Conservation (phyloP, 2,888 invertebrate species). For the Netelia fuscicornis region DNA sequence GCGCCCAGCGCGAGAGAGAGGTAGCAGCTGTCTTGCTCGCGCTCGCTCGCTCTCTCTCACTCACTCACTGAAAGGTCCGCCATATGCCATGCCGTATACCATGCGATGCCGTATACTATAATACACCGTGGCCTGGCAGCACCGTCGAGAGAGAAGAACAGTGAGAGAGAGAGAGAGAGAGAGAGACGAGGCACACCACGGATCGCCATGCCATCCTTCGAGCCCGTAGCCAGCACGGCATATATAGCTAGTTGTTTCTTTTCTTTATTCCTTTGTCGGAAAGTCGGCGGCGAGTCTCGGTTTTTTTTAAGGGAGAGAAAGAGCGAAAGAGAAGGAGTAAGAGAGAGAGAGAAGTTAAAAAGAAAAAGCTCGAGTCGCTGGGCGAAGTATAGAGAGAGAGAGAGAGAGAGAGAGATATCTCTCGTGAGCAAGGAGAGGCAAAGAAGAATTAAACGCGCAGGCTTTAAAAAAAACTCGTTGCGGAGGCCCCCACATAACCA, state of each 20-base stretch:
- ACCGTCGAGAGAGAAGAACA: slow-evolving; percentile 28
- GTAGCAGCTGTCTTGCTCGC: slow-evolving; percentile 9
- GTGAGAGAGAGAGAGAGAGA: not conserved
- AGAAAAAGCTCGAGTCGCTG: slow-evolving; percentile 64
- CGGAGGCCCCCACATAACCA: slow-evolving; percentile 48
- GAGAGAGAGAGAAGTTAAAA: slow-evolving; percentile 62
- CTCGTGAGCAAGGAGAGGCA: slow-evolving; percentile 36
- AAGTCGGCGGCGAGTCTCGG: slow-evolving; percentile 84
- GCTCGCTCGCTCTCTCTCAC: slow-evolving; percentile 67
- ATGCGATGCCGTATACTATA: slow-evolving; percentile 67
- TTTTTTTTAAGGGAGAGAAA: slow-evolving; percentile 77
- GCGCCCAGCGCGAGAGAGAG: slow-evolving; percentile 65
- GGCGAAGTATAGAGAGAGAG: slow-evolving; percentile 36
- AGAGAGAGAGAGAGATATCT: slow-evolving; percentile 40
- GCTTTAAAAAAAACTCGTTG: slow-evolving; percentile 60
- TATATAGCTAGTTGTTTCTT: slow-evolving; percentile 83
- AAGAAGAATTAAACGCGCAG: slow-evolving; percentile 62
- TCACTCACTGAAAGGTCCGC: slow-evolving; percentile 76
- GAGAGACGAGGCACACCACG: slow-evolving; percentile 55
- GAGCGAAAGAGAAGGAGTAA: slow-evolving; percentile 53
- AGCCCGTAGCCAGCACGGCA: slow-evolving; percentile 65
- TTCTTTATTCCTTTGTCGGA: slow-evolving; percentile 84
- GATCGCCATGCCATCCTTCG: slow-evolving; percentile 74
- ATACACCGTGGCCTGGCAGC: slow-evolving; percentile 72
- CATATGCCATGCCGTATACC: slow-evolving; percentile 68